Base-by-base conservation (phyloP, 2,888 invertebrate genomes). In the Pocota personata region DNA sequence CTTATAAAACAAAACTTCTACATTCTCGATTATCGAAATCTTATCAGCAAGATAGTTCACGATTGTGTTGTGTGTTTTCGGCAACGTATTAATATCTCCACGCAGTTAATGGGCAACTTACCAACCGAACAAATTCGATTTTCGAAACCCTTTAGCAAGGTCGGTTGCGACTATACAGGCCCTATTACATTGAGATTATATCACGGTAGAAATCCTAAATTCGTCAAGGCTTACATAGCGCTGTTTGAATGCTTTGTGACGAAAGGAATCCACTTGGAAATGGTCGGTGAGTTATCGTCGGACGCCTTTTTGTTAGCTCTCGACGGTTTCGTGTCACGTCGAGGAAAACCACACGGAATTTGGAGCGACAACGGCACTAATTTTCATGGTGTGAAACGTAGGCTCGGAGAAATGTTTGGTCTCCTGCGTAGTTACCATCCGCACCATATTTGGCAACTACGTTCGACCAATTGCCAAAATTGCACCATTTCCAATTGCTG, bases 321-420 rank as follows among this genome's bases (percentile, higher is more conserved):
- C 0, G 32, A 83, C 5, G 62, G 84, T 0, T 87, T 87, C 30
- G 73, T 78, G 30, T 24, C 80, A 7, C 73, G 78, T 3, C 62
- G 78, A 1, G 80, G 84, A 0, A 83, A 78, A 55, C 84, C 66
- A 6, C 7, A 19, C 0, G 52, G 62, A 7, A 82, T 86, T 0
- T 82, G 72, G 46, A 87, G 83, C 30, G 80, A 83, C 48, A 87
- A 83, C 27, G 88, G 80, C 1, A 77, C 64, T 24, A 83, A 88
- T 37, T 88, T 88, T 72, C 37, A 77, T 24, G 80, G 83, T 8
- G 48, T 48, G 3, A 72, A 32, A 27, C 8, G 46, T 1, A 8
- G 21, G 2, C 35, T 72, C 3, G 35, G 21, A 5, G 46, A 72
- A 14, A 35, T 72, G 58, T 32, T 16, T 27, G 5, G 19, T 4